These are phyloP conservation scores for Sarcophaga variegata DNA, from an alignment of 2,888 invertebrate species.

Conservation along the genomic window DNA sequence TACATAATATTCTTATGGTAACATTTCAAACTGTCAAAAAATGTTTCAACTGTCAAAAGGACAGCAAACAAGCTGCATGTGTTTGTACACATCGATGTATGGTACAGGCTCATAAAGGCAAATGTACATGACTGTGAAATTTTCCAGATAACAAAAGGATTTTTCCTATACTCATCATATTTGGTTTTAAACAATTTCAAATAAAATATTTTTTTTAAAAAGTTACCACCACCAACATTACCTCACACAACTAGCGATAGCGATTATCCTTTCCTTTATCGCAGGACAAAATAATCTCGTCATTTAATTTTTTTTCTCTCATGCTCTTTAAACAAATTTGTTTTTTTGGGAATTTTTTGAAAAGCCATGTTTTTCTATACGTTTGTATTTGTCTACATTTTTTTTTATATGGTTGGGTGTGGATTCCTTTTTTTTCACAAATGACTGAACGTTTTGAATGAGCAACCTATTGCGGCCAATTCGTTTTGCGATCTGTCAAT, in stretches of 20 bases:
- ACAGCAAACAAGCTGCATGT: not conserved
- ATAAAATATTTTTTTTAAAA: constrained; percentile 6
- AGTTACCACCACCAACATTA: not conserved
- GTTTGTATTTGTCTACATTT: not conserved
- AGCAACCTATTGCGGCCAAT: constrained; percentile 70
- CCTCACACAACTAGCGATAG: not conserved
- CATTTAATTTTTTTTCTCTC: not conserved
- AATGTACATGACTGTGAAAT: not conserved
- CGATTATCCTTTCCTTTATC: constrained; percentile 32
- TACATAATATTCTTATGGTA: constrained; percentile 34
- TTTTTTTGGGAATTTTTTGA: constrained; percentile 26
- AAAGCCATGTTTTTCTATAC: constrained; percentile 26
- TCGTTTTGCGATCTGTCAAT: constrained; percentile 80
- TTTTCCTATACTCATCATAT: not conserved
- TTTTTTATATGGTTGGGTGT: not conserved
- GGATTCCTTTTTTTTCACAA: constrained; percentile 8
- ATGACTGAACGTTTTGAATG: constrained; percentile 45
- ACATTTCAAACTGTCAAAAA: constrained; percentile 53
- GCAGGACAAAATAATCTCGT: too few relatives aligned
- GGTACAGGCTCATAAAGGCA: not conserved
- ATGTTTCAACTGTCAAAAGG: constrained; percentile 49
- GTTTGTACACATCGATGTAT: constrained; percentile 13
- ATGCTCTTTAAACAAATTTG: constrained; percentile 4
- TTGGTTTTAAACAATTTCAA: constrained; percentile 4
- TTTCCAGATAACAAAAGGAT: constrained; percentile 54